phyloP scores from a whole-genome alignment of 1,140 invertebrate genomes.

The Leptonema lineaticorne region DNA sequence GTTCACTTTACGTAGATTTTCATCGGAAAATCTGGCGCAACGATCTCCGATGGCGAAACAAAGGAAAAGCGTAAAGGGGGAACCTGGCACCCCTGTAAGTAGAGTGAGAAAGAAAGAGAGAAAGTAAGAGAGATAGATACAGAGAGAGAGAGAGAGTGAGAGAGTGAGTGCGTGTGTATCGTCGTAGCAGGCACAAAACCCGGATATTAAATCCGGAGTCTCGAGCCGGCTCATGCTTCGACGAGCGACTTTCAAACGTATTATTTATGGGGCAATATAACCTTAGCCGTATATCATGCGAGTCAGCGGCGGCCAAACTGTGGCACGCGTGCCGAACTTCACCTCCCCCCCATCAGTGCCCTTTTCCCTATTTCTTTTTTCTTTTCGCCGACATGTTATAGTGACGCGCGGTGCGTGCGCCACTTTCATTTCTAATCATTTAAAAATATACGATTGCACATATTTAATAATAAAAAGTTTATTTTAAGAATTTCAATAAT shows the following conservation, averaged over 20 bases:
- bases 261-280: conserved; percentile 29
- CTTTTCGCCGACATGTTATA: neutral
- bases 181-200: too few species aligned
- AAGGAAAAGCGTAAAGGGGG: conserved; percentile 5
- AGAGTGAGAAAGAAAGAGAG: too few species aligned
- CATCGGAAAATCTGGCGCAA: neutral
- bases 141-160: too few species aligned
- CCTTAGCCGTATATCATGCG: conserved; percentile 21
- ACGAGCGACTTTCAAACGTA: conserved; percentile 24
- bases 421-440: too few species aligned
- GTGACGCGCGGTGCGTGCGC: neutral
- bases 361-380: too few species aligned
- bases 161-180: conserved; percentile 8
- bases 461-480: too few species aligned
- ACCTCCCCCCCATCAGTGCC: too few species aligned
- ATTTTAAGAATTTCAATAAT: too few species aligned
- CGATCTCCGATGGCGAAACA: conserved; percentile 1
- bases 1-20: neutral
- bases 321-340: conserved; percentile 6
- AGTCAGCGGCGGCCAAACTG: conserved; percentile 1
- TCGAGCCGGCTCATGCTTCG: conserved; percentile 2
- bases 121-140: too few species aligned
- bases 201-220: conserved; percentile 30
- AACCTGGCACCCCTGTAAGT: neutral
- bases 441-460: too few species aligned